Evolutionary conservation across 2,888 invertebrate genomes (phyloP), one percentile per base, ranked within the genome.

Genomic region (Drosophila mimica): DNA sequence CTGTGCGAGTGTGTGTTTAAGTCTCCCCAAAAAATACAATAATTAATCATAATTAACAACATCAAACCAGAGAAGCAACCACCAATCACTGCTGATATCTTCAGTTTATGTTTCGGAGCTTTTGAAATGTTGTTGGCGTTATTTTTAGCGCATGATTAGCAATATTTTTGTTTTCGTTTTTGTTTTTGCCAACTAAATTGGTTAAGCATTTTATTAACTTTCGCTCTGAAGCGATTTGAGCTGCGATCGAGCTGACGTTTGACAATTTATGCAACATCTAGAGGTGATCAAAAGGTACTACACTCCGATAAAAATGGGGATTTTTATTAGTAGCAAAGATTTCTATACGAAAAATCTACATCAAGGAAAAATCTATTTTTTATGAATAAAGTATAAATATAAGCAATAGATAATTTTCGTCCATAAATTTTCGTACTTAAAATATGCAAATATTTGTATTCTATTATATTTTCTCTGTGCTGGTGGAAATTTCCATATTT

Each of bases 31-130:
- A 38, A 20, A 43, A 40, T 6, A 75, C 67, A 74, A 73, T 81
- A 88, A 89, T 89, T 85, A 90, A 89, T 88, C 82, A 88, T 84
- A 87, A 89, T 89, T 88, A 89, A 76, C 69, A 68, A 76, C 73
- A 81, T 66, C 67, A 46, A 78, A 58, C 31, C 36, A 34, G 17
- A 31, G 43, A 43, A 30, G 6, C 63, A 63, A 70, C 43, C 69
- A 60, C 31, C 74, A 57, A 54, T 75, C 62, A 54, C 63, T 63
- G 46, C 15, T 40, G 52, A 66, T 57, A 67, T 75, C 65, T 81
- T 81, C 62, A 54, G 33, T 43, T 65, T 61, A 51, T 74, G 65
- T 73, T 83, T 79, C 15, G 53, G 53, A 70, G 74, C 72, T 77
- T 72, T 62, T 69, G 9, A 70, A 85, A 83, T 59, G 71, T 81